phyloP scores from a whole-genome alignment of 92 coral and sea anemone genomes.

The Nematostella vectensis region DNA sequence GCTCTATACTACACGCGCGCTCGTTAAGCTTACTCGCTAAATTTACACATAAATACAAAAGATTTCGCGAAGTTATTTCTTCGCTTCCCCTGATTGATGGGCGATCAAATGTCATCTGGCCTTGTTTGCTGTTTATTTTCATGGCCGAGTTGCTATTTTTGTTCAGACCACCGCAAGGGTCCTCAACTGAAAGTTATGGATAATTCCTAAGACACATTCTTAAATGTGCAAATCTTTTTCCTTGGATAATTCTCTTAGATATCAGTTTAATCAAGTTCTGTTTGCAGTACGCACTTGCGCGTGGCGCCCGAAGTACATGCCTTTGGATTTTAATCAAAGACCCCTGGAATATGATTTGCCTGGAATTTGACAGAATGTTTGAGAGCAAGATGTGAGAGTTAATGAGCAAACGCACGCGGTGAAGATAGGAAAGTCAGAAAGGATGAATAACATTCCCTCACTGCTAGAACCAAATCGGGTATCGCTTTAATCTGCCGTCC shows the following conservation, averaged over 20 bases:
- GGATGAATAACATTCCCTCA: neutral
- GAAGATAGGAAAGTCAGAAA: neutral
- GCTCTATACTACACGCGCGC: neutral
- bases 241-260: no score
- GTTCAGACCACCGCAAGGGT: conserved; percentile 5
- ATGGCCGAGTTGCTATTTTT: conserved; percentile 46
- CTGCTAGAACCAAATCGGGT: neutral
- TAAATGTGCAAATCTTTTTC: no score
- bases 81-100: conserved; percentile 10
- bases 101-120: conserved; percentile 26
- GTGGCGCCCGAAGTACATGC: neutral
- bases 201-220: no score
- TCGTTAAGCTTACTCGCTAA: no score
- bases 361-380: conserved; percentile 3
- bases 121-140: conserved; percentile 56
- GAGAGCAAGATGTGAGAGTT: neutral
- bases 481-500: neutral
- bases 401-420: neutral
- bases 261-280: neutral
- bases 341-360: conserved; percentile 4
- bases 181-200: no score
- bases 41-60: no score
- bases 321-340: neutral
- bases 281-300: neutral
- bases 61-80: neutral